Base-by-base conservation (phyloP, 2,113 vertebrate species). In the Prunella fulvescens region DNA sequence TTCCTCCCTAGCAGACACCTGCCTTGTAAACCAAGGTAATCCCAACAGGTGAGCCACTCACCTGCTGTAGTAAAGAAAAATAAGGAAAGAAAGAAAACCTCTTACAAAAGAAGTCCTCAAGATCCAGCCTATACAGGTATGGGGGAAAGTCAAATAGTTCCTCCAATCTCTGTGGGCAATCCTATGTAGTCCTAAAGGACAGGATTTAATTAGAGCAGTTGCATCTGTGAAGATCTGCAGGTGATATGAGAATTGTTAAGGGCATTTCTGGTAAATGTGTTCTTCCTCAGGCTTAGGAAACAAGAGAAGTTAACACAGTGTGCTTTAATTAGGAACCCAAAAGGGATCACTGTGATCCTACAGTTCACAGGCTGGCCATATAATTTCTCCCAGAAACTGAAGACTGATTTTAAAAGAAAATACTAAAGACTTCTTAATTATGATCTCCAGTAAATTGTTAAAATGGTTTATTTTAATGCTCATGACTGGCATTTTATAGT, bases 201-300 rank as follows among this genome's bases (percentile, higher is more conserved):
- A 54, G n/a, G 50, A 93, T 94, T 93, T 95, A 95, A 95, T 95
- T 82, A 93, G 62, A 92, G 70, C 35, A 54, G 62, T 66, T 81
- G 44, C 25, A 42, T 92, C 56, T 60, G 69, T 25, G 76, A 58
- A 62, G 44, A 88, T 73, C 67, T 86, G 67, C 56, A 70, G 51
- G 77, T 71, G 44, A 79, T 48, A 17, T 29, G 72, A 81, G 72
- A 92, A 84, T 86, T 86, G 60, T 73, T 86, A 80, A 73, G 51
- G 77, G 60, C 47, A 74, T 62, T 81, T 86, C 88, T 86, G 60
- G 56, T 50, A 94, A 93, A 86, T 15, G 33, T 44, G 42, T 51
- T 93, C 77, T 93, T 50, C 67, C 86, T 66, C 57, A 3, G 1
- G 81, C 70, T 60, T 19, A 37, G 54, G 6, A 12, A 91, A 74